These are phyloP conservation scores for Prolemur simus DNA, from an alignment of 2,113 vertebrate genomes.

Conservation along the genomic window DNA sequence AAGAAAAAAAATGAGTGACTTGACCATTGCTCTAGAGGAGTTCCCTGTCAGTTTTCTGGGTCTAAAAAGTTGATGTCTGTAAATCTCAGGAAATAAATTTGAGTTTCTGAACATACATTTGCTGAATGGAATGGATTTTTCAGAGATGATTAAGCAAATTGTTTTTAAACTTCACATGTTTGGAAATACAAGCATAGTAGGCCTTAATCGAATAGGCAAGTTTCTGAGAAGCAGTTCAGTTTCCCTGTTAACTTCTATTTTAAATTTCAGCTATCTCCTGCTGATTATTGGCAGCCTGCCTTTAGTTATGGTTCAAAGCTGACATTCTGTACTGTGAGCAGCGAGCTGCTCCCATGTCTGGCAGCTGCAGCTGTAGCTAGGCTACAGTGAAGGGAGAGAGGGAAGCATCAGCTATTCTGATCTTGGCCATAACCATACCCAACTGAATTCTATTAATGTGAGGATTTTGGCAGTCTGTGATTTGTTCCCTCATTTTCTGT, in stretches of 20 bases:
- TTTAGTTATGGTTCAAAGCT: constrained; percentile 48
- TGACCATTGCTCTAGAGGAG: background rate
- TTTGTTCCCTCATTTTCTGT: constrained; percentile 17
- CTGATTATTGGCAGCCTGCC: constrained; percentile 61
- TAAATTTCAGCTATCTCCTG: constrained; percentile 62
- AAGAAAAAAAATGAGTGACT: background rate
- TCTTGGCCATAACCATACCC: constrained; percentile 26
- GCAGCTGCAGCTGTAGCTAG: constrained; percentile 20
- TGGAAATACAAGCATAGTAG: constrained; percentile 53
- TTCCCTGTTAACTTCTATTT: constrained; percentile 55
- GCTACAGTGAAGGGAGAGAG: background rate
- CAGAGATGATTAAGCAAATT: constrained; percentile 39
- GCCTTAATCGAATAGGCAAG: constrained; percentile 39
- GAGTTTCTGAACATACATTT: constrained; percentile 37
- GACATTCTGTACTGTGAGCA: constrained; percentile 39
- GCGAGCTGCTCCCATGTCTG: constrained; percentile 13
- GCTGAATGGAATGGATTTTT: constrained; percentile 36
- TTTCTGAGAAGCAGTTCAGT: constrained; percentile 60
- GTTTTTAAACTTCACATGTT: constrained; percentile 55
- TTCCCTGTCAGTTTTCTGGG: background rate
- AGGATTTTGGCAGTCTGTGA: constrained; percentile 52
- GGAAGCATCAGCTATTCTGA: background rate
- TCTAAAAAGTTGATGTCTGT: constrained; percentile 1
- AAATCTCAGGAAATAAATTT: constrained; percentile 32
- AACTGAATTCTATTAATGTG: constrained; percentile 5